Evolutionary conservation across 2,113 vertebrate genomes (phyloP).

Genomic region (Apeltes quadracus): DNA sequence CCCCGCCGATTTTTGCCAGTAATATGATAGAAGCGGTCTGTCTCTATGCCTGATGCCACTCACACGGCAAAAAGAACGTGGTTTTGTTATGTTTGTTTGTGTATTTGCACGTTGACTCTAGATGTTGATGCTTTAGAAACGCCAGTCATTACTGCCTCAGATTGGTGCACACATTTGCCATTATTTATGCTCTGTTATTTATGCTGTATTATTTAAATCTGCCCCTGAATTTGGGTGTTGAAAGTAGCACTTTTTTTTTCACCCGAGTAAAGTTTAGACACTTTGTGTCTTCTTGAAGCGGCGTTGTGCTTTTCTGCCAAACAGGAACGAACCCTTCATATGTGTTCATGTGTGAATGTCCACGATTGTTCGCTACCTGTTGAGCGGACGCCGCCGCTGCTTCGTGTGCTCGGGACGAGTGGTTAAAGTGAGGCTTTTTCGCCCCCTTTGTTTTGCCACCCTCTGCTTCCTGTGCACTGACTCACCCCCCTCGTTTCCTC

Average conservation of each 20-base stretch:
- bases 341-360: too few species aligned
- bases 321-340: conserved; percentile 64
- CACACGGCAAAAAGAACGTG: not conserved
- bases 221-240: conserved; percentile 10
- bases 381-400: not conserved
- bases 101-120: conserved; percentile 10
- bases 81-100: conserved; percentile 18
- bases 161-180: conserved; percentile 7
- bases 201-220: conserved; percentile 24
- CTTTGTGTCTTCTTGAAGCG: conserved; percentile 4
- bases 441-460: conserved; percentile 30
- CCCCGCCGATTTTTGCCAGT: not conserved
- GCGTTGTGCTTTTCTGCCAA: conserved; percentile 5
- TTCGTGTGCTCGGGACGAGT: not conserved
- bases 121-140: not conserved
- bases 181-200: conserved; percentile 23
- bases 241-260: not conserved
- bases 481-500: conserved; percentile 20
- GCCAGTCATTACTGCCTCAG: not conserved
- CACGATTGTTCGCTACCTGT: conserved; percentile 4
- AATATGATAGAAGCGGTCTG: not conserved
- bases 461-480: conserved; percentile 47
- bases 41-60: not conserved
- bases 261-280: not conserved
- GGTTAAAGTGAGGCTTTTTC: conserved; percentile 4